Conservation (phyloP, 2,797 vertebrate species). For the Acanthurus lineatus region DNA sequence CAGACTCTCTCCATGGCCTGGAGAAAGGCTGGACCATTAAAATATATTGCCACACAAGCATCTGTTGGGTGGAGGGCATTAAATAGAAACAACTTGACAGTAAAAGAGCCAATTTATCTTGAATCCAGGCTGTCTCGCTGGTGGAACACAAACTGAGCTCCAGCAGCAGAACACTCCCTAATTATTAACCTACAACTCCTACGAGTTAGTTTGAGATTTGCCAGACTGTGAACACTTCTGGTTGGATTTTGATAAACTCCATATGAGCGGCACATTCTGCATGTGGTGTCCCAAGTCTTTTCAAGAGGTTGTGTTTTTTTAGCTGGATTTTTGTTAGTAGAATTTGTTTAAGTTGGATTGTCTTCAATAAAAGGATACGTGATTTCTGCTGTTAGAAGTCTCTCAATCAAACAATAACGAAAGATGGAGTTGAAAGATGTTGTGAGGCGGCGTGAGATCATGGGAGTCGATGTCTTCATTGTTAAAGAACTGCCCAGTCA, state of each 20-base stretch:
- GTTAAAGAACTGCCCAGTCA: background rate
- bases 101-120: conserved; percentile 77
- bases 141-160: conserved; percentile 19
- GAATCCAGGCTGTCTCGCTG: conserved; percentile 51
- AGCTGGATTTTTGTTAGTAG: background rate
- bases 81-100: conserved; percentile 80
- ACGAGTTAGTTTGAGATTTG: conserved; percentile 62
- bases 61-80: conserved; percentile 75
- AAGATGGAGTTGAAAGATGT: too few species aligned
- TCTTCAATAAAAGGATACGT: background rate
- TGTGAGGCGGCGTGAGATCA: too few species aligned
- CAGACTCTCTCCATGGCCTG: conserved; percentile 58
- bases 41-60: conserved; percentile 72
- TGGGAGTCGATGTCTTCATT: too few species aligned
- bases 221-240: conserved; percentile 43
- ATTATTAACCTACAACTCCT: conserved; percentile 55
- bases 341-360: conserved; percentile 10
- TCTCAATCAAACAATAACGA: too few species aligned
- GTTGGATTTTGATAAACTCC: conserved; percentile 32
- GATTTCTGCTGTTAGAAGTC: background rate
- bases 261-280: background rate
- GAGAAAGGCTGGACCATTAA: conserved; percentile 76
- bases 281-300: background rate
- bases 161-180: conserved; percentile 44
- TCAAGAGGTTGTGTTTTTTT: conserved; percentile 5